phyloP scores from a whole-genome alignment of 2,888 invertebrate species.

The Philhelius pedissequus region DNA sequence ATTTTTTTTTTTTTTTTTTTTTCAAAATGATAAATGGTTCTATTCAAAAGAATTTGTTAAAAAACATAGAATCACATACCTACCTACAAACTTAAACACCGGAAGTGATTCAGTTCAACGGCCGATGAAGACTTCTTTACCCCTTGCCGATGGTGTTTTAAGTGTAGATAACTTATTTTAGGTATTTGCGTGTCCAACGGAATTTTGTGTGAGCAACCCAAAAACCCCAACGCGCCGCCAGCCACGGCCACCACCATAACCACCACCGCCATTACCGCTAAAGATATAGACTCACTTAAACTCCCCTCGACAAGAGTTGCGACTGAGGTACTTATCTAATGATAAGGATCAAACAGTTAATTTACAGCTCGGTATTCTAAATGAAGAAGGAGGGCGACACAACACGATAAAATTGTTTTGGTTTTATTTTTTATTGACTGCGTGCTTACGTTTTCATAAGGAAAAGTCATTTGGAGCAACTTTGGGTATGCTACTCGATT shows the following conservation, averaged over 20 bases:
- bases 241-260: neutral
- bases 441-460: neutral
- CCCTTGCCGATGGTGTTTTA: neutral
- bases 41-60: neutral
- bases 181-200: constrained; percentile 34
- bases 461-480: constrained; percentile 21
- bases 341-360: constrained; percentile 48
- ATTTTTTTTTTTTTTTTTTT: too few species aligned
- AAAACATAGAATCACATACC: neutral
- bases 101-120: constrained; percentile 44
- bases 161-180: neutral
- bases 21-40: constrained; percentile 20
- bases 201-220: neutral
- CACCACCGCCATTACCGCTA: neutral
- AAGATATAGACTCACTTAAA: neutral
- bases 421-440: constrained; percentile 20
- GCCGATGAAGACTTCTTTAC: neutral
- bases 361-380: constrained; percentile 14
- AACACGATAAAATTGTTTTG: constrained; percentile 19
- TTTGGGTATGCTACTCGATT: neutral
- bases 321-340: constrained; percentile 27
- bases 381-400: neutral
- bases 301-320: neutral
- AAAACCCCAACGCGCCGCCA: neutral
- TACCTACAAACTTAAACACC: neutral